Evolutionary conservation across 2,888 invertebrate species (phyloP).

Genomic region (Nematopogon swammerdamellus): DNA sequence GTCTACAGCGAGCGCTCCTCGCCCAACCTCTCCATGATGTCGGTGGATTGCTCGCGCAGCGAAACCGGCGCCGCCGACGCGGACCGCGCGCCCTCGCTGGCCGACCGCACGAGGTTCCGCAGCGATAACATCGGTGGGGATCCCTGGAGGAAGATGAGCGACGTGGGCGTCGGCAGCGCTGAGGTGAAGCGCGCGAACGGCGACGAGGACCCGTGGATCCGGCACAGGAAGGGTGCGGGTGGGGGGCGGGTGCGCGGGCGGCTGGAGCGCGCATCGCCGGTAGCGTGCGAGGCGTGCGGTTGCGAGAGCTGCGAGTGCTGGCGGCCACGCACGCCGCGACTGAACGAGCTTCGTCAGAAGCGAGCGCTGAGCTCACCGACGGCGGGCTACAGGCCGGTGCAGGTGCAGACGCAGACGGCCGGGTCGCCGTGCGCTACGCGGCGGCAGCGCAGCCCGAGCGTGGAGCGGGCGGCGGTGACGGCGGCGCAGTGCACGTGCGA

Average conservation of each 20-base stretch:
- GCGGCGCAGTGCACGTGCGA: slow-evolving; percentile 22
- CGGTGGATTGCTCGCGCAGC: slow-evolving; percentile 16
- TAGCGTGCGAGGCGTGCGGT: slow-evolving; percentile 28
- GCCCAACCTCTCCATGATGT: slow-evolving; percentile 23
- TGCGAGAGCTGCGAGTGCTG: slow-evolving; percentile 26
- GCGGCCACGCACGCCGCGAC: slow-evolving; percentile 18
- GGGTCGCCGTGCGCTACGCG: slow-evolving; percentile 13
- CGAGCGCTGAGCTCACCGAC: slow-evolving; percentile 15
- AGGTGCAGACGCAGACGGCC: slow-evolving; percentile 11
- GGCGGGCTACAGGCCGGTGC: slow-evolving; percentile 14
- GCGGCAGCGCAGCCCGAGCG: background rate
- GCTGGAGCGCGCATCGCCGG: slow-evolving; percentile 24
- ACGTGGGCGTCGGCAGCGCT: slow-evolving; percentile 19
- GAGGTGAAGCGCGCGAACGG: background rate
- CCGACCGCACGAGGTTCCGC: slow-evolving; percentile 14
- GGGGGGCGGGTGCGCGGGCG: slow-evolving; percentile 21
- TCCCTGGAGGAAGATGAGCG: slow-evolving; percentile 39
- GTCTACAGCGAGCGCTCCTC: slow-evolving; percentile 33
- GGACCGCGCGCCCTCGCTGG: slow-evolving; percentile 6
- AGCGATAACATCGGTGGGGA: slow-evolving; percentile 20
- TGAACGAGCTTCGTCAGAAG: slow-evolving; percentile 6
- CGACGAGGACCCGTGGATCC: slow-evolving; percentile 1
- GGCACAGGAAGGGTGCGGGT: slow-evolving; percentile 6
- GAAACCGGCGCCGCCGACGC: slow-evolving; percentile 9
- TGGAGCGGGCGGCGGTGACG: background rate